Evolutionary conservation across 2,113 vertebrate species (phyloP), one percentile per base, ranked within the genome.

Genomic region (Oncorhynchus clarkii): DNA sequence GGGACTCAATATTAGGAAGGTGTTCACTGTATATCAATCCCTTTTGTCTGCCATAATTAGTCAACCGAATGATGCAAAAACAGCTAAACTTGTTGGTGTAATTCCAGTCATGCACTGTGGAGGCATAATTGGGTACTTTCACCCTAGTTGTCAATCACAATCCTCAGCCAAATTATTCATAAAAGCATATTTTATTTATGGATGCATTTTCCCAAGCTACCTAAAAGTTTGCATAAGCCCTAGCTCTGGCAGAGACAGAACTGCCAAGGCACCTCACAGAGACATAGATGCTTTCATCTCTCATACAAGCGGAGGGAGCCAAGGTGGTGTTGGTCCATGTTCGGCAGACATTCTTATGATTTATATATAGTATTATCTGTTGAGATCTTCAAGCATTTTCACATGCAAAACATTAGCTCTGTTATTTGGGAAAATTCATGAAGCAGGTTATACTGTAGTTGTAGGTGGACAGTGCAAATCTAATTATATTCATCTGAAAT

Each of bases 111-210:
- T 90, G 87, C 83, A 74, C 84, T 62, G 79, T 67, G 39, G 78
- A 83, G 85, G 88, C 88, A 88, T 92, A 91, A 92, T 93, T 89
- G 91, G 85, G 84, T 86, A 71, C 88, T 86, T 88, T 88, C 86
- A 86, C 87, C 87, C 86, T 67, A 78, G 78, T 66, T 89, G 92
- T 93, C 93, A 94, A 92, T 94, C 92, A 93, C 89, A 92, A 89
- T 82, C 83, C 90, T 84, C 60, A 29, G 59, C 84, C 93, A 86
- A 93, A 94, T 93, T 90, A 94, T 94, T 94, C 91, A 93, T 87
- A 67, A 34, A 76, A 77, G 67, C 80, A 88, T 94, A 87, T 92
- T 93, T 93, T 93, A 94, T 94, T 92, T 92, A 94, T 92, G 90
- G 88, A 85, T 87, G 80, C 82, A 90, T 93, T 93, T 94, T 91